Conservation (phyloP, 2,888 invertebrate species). For the Apoderus coryli region DNA sequence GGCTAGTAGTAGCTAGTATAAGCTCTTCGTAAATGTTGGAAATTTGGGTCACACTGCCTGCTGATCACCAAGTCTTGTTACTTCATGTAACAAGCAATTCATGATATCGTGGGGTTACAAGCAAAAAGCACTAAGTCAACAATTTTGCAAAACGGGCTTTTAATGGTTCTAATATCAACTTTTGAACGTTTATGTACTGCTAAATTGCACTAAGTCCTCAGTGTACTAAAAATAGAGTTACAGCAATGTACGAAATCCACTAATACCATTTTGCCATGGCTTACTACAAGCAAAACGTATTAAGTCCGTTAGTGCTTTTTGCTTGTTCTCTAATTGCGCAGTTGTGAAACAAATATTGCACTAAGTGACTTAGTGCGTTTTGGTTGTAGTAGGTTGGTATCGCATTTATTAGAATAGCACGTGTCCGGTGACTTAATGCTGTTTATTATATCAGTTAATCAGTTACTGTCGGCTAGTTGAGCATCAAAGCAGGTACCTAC, state of each 20-base stretch:
- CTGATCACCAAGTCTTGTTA: too few species aligned
- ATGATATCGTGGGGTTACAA: constrained; percentile 2
- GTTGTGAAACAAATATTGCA: neutral
- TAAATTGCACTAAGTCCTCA: constrained; percentile 2
- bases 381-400: constrained; percentile 2
- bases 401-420: neutral
- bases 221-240: neutral
- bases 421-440: constrained; percentile 4
- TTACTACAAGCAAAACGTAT: constrained; percentile 3
- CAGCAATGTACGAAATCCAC: constrained; percentile 1
- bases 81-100: too few species aligned
- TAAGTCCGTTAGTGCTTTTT: constrained; percentile 7
- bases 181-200: neutral
- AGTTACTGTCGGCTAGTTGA: too few species aligned
- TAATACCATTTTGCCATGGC: constrained; percentile 3
- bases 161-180: constrained; percentile 1
- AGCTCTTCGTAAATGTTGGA: too few species aligned
- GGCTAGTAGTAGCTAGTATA: too few species aligned
- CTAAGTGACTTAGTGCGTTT: constrained; percentile 7
- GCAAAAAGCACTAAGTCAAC: constrained; percentile 2
- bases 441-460: constrained; percentile 2
- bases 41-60: too few species aligned
- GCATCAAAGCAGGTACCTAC: too few species aligned
- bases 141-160: neutral
- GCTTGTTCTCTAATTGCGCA: neutral